Percentiles rank a stretch among this genome's conserved stretches.
Conservation (phyloP, 2,797 vertebrate species). For the Toxotes lorentzi region DNA sequence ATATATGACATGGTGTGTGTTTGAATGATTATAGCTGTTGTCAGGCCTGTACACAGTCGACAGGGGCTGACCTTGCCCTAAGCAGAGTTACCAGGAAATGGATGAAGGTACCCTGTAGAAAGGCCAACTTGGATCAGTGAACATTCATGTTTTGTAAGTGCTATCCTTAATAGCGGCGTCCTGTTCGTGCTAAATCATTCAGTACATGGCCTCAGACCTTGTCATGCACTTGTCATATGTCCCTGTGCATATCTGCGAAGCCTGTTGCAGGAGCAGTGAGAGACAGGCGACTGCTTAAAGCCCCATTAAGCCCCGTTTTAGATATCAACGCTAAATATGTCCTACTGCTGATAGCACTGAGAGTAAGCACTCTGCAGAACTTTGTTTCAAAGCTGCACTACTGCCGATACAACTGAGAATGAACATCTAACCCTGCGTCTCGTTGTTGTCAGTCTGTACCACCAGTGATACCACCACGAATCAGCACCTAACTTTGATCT, state of each 20-base stretch:
- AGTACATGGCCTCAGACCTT: neutral
- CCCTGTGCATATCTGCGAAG: neutral
- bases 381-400: too few relatives aligned
- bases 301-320: neutral
- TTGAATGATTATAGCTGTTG: constrained; percentile 13
- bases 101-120: constrained; percentile 27
- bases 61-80: constrained; percentile 33
- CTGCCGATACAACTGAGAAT: too few relatives aligned
- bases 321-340: neutral
- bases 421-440: too few relatives aligned
- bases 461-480: too few relatives aligned
- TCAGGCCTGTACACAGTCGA: constrained; percentile 6
- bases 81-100: neutral
- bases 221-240: neutral
- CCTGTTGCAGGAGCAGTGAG: neutral
- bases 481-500: neutral
- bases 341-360: neutral
- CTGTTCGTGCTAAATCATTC: neutral
- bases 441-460: too few relatives aligned
- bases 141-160: constrained; percentile 19
- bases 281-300: neutral
- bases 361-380: too few relatives aligned
- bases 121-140: constrained; percentile 42
- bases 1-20: neutral
- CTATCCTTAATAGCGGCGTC: neutral